A percentile compares a stretch with the other conserved stretches of the same genome.
Evolutionary conservation across 2,888 invertebrate genomes (phyloP).

Genomic region (Polia nebulosa): DNA sequence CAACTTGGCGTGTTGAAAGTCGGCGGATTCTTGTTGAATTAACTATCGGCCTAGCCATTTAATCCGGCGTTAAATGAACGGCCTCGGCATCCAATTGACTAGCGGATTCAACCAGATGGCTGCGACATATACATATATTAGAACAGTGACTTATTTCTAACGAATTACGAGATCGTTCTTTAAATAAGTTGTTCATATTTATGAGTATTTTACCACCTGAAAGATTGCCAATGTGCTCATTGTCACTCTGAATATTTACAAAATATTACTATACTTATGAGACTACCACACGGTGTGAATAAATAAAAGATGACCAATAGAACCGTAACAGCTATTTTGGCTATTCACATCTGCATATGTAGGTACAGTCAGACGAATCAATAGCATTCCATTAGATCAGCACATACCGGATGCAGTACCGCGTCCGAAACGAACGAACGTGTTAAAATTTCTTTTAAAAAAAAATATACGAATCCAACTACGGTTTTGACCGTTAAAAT

Average conservation of each 20-base stretch:
- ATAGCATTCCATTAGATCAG: constrained; percentile 63
- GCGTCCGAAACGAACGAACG: constrained; percentile 28
- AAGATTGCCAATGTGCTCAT: neutral
- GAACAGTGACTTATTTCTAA: too few species aligned
- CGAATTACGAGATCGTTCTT: too few species aligned
- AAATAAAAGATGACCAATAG: neutral
- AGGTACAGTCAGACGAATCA: constrained; percentile 62
- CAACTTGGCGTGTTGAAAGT: too few species aligned
- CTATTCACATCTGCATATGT: neutral
- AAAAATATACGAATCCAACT: neutral
- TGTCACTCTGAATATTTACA: neutral
- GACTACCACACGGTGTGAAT: neutral
- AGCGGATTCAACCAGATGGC: too few species aligned
- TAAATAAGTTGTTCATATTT: neutral
- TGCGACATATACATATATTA: too few species aligned
- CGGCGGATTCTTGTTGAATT: too few species aligned
- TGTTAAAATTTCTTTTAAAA: constrained; percentile 19
- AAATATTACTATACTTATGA: neutral
- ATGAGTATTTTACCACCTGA: neutral
- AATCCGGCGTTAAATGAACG: too few species aligned
- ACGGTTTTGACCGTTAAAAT: constrained; percentile 36
- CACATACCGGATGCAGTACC: constrained; percentile 30
- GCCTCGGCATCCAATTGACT: too few species aligned
- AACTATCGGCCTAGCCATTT: too few species aligned
- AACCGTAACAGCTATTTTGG: constrained; percentile 4